Base-by-base conservation (phyloP, 2,797 vertebrate species). In the Apogon talboti region DNA sequence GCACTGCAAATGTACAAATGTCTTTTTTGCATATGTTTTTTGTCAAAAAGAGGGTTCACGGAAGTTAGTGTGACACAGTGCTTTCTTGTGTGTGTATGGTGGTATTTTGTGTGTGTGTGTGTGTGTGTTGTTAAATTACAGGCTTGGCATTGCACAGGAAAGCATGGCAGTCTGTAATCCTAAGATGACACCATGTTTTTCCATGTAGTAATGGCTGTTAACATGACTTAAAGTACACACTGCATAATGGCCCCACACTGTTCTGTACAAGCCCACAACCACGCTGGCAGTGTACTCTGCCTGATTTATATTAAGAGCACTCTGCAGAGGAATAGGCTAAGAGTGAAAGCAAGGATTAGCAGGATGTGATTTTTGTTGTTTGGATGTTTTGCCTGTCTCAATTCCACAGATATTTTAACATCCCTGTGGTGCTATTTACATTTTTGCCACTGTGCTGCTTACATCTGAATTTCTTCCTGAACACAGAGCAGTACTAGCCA, bases 121-220 rank as follows among this genome's bases (percentile, higher is more conserved):
- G 50, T 66, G 65, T 56, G 67, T 60, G 73, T 44, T 75, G 43
- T 56, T 82, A 49, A 91, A 92, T 94, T 87, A 93, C 86, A 94
- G 91, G 82, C 83, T 79, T 87, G 76, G 54, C 7, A 30, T 55
- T 55, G 45, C 70, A 68, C 85, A 85, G 87, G 78, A 86, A 88
- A 92, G 83, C 87, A 54, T 56, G 71, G 72, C 60, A 87, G 84
- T 84, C 90, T 93, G 81, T 93, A 92, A 93, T 92, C 88, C 89
- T 54, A 55, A 82, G 76, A 90, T 89, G 91, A 91, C 86, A 83
- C 81, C 79, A 86, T 91, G 89, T 92, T 91, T 89, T 93, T 91
- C 90, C 88, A 71, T 93, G 87, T 92, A 85, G 88, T 92, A 90
- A 91, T 90, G 85, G 76, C 76, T 91, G 87, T 92, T 91, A 92